Percentiles rank a stretch among this genome's conserved stretches.
phyloP scores from a whole-genome alignment of 2,113 vertebrate genomes.

The Myotis davidii region DNA sequence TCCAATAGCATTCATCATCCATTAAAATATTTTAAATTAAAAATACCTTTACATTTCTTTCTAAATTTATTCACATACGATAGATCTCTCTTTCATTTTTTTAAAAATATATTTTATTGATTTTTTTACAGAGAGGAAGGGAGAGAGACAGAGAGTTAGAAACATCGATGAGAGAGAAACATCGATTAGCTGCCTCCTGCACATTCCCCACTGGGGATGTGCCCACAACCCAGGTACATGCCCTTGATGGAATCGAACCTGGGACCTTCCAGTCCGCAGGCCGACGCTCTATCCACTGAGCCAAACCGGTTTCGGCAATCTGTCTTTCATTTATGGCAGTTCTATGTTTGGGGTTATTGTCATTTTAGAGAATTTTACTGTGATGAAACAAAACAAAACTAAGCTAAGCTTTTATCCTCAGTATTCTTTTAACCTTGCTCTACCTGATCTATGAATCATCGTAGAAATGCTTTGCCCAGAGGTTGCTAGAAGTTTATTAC shows the following conservation, averaged over 20 bases:
- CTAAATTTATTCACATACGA: background rate
- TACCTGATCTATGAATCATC: background rate
- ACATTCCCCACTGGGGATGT: too few relatives aligned
- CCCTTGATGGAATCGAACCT: too few relatives aligned
- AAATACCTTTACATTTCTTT: constrained; percentile 29
- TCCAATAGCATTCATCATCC: background rate
- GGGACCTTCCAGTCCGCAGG: too few relatives aligned
- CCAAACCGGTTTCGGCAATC: too few relatives aligned
- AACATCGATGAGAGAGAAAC: too few relatives aligned
- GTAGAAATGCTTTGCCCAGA: background rate
- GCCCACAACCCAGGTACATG: too few relatives aligned
- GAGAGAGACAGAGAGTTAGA: too few relatives aligned
- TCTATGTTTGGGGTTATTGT: constrained; percentile 17
- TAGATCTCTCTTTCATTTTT: constrained; percentile 32
- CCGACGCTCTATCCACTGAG: too few relatives aligned
- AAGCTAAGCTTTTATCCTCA: background rate
- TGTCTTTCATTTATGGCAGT: constrained; percentile 38
- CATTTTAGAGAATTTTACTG: constrained; percentile 63
- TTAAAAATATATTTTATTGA: too few relatives aligned
- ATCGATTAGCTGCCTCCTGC: too few relatives aligned
- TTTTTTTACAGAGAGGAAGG: too few relatives aligned
- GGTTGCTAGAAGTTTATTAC: background rate
- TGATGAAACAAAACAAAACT: constrained; percentile 50
- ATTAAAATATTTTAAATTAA: background rate
- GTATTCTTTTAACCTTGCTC: constrained; percentile 32